phyloP scores from a whole-genome alignment of 2,113 vertebrate genomes.

The Turdus rufiventris region DNA sequence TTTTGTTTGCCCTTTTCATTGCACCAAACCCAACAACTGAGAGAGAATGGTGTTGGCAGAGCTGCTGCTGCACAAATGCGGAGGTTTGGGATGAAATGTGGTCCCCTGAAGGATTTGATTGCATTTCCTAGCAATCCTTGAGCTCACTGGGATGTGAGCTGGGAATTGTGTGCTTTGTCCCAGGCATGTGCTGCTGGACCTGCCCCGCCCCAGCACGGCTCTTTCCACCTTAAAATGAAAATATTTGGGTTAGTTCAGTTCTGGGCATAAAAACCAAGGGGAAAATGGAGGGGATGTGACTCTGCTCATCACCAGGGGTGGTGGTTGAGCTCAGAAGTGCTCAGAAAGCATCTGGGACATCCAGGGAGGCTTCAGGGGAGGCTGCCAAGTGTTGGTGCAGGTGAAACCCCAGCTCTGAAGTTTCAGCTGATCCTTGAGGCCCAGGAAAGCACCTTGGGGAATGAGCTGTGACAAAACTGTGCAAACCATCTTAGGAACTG shows the following conservation, averaged over 20 bases:
- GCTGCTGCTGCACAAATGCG: neutral
- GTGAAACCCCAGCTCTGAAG: neutral
- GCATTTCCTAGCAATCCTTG: neutral
- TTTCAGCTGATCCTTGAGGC: neutral
- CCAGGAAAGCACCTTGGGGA: neutral
- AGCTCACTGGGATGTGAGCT: neutral
- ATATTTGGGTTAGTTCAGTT: accelerated
- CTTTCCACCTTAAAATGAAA: neutral
- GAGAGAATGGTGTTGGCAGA: neutral
- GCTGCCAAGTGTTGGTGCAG: neutral
- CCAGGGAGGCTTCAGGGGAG: neutral
- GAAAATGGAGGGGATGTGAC: neutral
- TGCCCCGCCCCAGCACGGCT: neutral
- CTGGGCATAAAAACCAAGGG: neutral
- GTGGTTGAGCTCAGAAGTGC: neutral
- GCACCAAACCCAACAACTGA: neutral
- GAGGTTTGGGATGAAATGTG: neutral
- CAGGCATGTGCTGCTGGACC: neutral
- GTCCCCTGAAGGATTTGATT: neutral
- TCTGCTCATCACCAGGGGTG: neutral
- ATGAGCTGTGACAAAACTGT: neutral
- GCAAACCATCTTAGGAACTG: neutral
- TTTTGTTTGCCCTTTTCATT: neutral
- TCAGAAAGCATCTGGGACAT: neutral
- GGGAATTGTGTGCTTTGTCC: neutral